Percentiles rank a stretch among this genome's conserved stretches.
These are phyloP conservation scores for Pseudobourletiella spinata DNA, from an alignment of 1,140 invertebrate genomes.

Conservation along the genomic window DNA sequence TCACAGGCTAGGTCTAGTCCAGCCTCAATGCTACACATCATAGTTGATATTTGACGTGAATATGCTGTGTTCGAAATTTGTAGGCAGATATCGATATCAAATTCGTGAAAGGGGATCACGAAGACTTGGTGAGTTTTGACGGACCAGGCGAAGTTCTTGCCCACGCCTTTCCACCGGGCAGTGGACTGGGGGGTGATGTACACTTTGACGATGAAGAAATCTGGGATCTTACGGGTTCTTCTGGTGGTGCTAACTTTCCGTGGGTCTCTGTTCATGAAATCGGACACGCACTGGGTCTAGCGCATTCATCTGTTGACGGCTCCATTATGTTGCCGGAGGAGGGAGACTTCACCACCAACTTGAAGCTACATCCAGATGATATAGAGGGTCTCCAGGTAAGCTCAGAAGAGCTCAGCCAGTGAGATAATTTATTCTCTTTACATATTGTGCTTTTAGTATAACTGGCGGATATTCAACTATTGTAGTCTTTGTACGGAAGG, in stretches of 20 bases:
- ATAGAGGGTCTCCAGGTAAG: conserved; percentile 17
- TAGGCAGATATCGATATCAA: conserved; percentile 24
- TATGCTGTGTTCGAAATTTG: background rate
- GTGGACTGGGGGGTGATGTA: conserved; percentile 45
- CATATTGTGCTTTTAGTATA: too few relatives aligned
- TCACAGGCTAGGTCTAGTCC: background rate
- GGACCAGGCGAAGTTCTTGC: conserved; percentile 48
- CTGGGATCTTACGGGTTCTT: background rate
- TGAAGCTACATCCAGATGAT: conserved; percentile 21
- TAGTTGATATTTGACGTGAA: background rate
- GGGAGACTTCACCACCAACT: background rate
- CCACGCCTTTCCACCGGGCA: conserved; percentile 60
- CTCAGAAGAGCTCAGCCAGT: too few relatives aligned
- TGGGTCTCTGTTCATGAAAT: conserved; percentile 80
- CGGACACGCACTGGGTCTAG: conserved; percentile 82
- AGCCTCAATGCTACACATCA: background rate
- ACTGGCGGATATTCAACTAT: too few relatives aligned
- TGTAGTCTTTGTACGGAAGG: too few relatives aligned
- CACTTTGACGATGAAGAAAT: conserved; percentile 79
- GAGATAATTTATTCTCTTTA: too few relatives aligned
- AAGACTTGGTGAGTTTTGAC: conserved; percentile 18
- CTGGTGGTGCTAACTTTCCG: conserved; percentile 42
- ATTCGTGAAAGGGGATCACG: conserved; percentile 19
- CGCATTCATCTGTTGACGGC: conserved; percentile 72
- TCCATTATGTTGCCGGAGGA: conserved; percentile 80